Evolutionary conservation across 2,113 vertebrate genomes (phyloP).

Genomic region (Porphyrio hochstetteri): DNA sequence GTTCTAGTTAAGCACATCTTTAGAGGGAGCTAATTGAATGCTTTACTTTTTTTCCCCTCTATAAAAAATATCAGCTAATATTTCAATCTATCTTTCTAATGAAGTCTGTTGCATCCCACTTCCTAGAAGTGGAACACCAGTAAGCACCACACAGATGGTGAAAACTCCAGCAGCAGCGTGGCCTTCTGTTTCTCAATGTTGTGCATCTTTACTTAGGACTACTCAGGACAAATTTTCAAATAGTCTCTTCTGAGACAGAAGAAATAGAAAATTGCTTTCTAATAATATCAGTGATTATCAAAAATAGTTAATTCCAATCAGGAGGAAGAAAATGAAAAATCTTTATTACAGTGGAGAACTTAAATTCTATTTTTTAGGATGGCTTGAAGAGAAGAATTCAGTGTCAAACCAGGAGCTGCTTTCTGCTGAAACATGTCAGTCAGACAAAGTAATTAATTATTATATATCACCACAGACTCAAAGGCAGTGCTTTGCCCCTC

Average conservation of each 20-base stretch:
- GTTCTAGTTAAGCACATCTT: background rate
- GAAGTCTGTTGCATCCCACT: background rate
- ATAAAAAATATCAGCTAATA: background rate
- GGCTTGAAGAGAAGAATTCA: constrained; percentile 38
- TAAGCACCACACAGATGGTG: background rate
- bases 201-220: background rate
- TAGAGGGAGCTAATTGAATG: background rate
- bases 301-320: background rate
- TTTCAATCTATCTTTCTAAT: background rate
- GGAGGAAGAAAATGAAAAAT: background rate
- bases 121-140: background rate
- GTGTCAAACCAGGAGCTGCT: background rate
- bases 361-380: constrained; percentile 54
- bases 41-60: background rate
- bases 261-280: background rate
- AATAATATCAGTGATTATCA: background rate
- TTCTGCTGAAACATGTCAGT: background rate
- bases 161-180: background rate
- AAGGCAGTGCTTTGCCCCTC: background rate
- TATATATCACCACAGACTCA: background rate
- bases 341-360: background rate
- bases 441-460: background rate
- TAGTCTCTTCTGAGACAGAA: background rate
- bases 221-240: background rate
- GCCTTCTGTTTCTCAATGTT: background rate